Evolutionary conservation across 2,113 vertebrate species (phyloP).

Genomic region (Petaurus breviceps): DNA sequence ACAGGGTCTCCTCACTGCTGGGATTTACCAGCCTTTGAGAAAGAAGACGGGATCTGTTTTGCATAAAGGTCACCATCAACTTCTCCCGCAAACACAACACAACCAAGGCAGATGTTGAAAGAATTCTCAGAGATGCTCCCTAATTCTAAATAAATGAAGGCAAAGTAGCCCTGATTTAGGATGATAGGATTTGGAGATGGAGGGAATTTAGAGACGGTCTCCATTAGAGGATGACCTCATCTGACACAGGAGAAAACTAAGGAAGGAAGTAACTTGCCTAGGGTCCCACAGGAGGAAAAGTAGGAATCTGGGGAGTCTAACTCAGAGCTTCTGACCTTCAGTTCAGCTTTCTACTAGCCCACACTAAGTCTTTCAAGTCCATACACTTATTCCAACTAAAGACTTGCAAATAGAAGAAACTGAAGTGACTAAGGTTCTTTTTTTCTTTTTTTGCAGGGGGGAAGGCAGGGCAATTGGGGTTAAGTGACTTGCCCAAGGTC

Average conservation of each 20-base stretch:
- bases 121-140: slow-evolving; percentile 30
- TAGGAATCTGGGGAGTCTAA: not conserved
- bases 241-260: not conserved
- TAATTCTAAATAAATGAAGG: slow-evolving; percentile 37
- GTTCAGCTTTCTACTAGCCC: not conserved
- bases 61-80: slow-evolving; percentile 32
- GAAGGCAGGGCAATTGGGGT: no score
- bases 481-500: no score
- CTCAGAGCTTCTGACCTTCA: not conserved
- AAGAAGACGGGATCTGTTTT: slow-evolving; percentile 25
- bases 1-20: slow-evolving; percentile 39
- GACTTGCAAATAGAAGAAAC: slow-evolving; percentile 30
- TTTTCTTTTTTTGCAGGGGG: no score
- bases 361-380: slow-evolving; percentile 33
- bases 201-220: not conserved
- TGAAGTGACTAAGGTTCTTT: slow-evolving; percentile 26
- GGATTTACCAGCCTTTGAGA: slow-evolving; percentile 38
- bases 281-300: not conserved
- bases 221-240: no score
- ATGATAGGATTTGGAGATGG: not conserved
- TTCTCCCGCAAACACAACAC: slow-evolving; percentile 43
- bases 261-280: not conserved
- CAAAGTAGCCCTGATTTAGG: not conserved
- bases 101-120: slow-evolving; percentile 20
- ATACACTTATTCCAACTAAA: slow-evolving; percentile 45